Conservation (phyloP, 2,888 invertebrate genomes). For the Morpho helenor region DNA sequence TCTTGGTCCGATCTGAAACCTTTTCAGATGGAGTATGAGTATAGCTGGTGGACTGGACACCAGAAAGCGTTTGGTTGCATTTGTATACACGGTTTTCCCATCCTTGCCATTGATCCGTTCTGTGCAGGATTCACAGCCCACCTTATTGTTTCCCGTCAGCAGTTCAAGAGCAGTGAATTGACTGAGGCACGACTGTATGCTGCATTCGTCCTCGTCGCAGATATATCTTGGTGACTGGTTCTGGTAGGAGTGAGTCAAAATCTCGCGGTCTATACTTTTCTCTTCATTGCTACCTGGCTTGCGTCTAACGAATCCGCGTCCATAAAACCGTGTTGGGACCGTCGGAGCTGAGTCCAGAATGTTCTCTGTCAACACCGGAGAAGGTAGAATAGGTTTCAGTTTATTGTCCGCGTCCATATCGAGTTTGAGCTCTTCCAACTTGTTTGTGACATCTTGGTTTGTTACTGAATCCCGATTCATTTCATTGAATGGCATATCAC, state of each 20-base stretch:
- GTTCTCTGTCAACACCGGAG: constrained; percentile 42
- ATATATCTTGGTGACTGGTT: constrained; percentile 83
- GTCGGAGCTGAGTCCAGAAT: constrained; percentile 40
- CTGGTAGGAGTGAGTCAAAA: constrained; percentile 51
- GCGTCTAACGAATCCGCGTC: constrained; percentile 23
- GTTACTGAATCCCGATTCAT: constrained; percentile 26
- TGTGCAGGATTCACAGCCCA: constrained; percentile 95
- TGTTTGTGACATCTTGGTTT: constrained; percentile 31
- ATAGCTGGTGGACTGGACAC: constrained; percentile 95
- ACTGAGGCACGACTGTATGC: constrained; percentile 92
- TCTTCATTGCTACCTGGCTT: constrained; percentile 44
- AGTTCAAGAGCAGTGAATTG: constrained; percentile 95
- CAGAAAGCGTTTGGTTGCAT: constrained; percentile 90
- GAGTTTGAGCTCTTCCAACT: constrained; percentile 57
- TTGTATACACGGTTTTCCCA: constrained; percentile 87
- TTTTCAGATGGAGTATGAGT: constrained; percentile 95
- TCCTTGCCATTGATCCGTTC: constrained; percentile 83
- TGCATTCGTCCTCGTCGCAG: constrained; percentile 88
- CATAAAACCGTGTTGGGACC: constrained; percentile 37
- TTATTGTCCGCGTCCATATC: constrained; percentile 45
- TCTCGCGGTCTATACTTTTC: constrained; percentile 47
- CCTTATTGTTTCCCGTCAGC: constrained; percentile 94
- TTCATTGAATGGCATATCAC: constrained; percentile 38
- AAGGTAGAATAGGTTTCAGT: constrained; percentile 43
- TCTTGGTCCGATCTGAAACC: constrained; percentile 91